These are phyloP conservation scores for Hydroisotoma schaefferi DNA, from an alignment of 2,888 invertebrate genomes.

Conservation along the genomic window DNA sequence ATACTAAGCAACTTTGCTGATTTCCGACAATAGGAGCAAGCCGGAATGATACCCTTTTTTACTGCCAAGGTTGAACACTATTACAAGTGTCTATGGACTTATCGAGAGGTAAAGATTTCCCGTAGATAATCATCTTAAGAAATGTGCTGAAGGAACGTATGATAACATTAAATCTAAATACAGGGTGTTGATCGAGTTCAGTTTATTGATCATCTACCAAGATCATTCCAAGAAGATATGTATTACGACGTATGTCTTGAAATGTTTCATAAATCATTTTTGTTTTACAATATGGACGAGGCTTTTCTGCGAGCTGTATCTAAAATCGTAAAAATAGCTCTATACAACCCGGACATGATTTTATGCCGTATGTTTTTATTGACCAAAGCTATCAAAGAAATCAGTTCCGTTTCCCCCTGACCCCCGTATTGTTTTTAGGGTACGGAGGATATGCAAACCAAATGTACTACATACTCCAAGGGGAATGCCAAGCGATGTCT, in stretches of 20 bases:
- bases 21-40: slow-evolving; percentile 9
- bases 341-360: slow-evolving; percentile 27
- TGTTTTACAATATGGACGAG: slow-evolving; percentile 32
- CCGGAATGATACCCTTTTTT: slow-evolving; percentile 19
- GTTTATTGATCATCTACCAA: slow-evolving; percentile 23
- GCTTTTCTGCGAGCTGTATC: slow-evolving; percentile 29
- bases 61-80: slow-evolving; percentile 28
- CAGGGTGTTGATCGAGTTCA: slow-evolving; percentile 27
- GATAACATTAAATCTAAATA: background rate
- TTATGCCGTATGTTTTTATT: too few relatives aligned
- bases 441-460: slow-evolving; percentile 26
- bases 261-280: slow-evolving; percentile 34
- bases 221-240: slow-evolving; percentile 33
- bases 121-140: background rate
- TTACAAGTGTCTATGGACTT: slow-evolving; percentile 40
- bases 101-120: slow-evolving; percentile 17
- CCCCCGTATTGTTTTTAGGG: slow-evolving; percentile 16
- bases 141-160: background rate
- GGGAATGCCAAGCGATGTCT: slow-evolving; percentile 31
- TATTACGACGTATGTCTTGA: slow-evolving; percentile 39
- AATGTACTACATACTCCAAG: slow-evolving; percentile 41
- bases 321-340: slow-evolving; percentile 17
- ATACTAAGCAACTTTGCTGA: background rate
- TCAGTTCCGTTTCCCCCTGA: too few relatives aligned
- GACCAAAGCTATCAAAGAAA: too few relatives aligned